Evolutionary conservation across 2,113 vertebrate genomes (phyloP), one percentile per base, ranked within the genome.

Genomic region (Mus spicilegus): DNA sequence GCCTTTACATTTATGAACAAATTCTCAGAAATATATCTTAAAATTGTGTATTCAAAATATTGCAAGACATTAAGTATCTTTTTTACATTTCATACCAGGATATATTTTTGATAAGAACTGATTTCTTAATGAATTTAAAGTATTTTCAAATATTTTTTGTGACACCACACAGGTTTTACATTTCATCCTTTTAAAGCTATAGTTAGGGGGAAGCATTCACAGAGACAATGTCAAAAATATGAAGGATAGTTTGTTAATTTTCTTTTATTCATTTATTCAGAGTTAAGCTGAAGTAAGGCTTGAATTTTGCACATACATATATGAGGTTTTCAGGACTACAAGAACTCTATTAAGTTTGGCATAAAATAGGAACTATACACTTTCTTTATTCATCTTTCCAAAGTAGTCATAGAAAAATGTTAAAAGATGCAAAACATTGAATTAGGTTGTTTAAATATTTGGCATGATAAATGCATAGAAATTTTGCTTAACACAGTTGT

Each of bases 51-150:
- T 65, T 89, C 5, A 87, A 75, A 85, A 94, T 24, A 91, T 58
- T 88, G 87, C 67, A 33, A 56, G 22, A 89, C 10, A 61, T 69
- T 63, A 84, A 67, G 1, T 13, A 78, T 75, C 10, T 82, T 87
- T 75, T 65, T 67, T 14, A 84, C 3, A 61, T 94, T 92, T 95
- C 13, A 69, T 7, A 76, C 6, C 17, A 93, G 7, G 7, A 73
- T 11, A 33, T n/a, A n/a, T 22, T 94, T 85, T 85, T 49, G 13
- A 58, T 87, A 63, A 10, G 13, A 89, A 91, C 33, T 8, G 46
- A 54, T 77, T 86, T 91, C 33, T 46, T 94, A 87, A 54, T 26
- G 85, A 90, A 4, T 89, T 72, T 92, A 36, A 69, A 95, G 49
- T 73, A 86, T 81, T 94, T 91, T 3, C 80, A 91, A 94, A 84